Evolutionary conservation across 1,140 invertebrate genomes (phyloP).

Genomic region (Amphibalanus amphitrite): DNA sequence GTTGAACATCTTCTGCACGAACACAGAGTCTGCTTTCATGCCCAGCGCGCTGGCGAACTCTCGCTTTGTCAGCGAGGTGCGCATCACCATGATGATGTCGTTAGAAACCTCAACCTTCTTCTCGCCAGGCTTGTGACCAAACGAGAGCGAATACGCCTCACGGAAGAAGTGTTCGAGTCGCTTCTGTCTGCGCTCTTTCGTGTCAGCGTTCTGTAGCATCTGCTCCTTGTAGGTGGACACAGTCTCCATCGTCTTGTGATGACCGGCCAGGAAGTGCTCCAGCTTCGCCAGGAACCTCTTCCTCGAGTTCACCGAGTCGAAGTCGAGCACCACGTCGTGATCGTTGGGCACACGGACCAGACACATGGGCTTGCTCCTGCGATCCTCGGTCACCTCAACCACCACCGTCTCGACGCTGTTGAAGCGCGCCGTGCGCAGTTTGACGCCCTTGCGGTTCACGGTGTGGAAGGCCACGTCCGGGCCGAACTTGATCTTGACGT

Average conservation of each 20-base stretch:
- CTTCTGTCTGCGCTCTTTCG: conserved; percentile 80
- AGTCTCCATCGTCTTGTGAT: conserved; percentile 60
- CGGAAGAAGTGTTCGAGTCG: conserved; percentile 95
- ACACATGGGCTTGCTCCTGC: conserved; percentile 61
- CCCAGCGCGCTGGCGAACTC: conserved; percentile 95
- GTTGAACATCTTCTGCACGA: conserved; percentile 98
- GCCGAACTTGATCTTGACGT: conserved; percentile 68
- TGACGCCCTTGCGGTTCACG: conserved; percentile 74
- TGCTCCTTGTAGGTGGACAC: conserved; percentile 51
- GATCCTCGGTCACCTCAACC: conserved; percentile 55
- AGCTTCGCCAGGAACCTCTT: conserved; percentile 81
- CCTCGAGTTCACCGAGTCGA: conserved; percentile 59
- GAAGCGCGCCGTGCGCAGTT: conserved; percentile 55
- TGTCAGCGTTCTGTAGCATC: conserved; percentile 84
- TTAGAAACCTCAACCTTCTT: conserved; percentile 47
- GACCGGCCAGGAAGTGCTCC: conserved; percentile 58
- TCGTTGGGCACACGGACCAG: conserved; percentile 72
- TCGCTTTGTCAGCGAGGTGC: conserved; percentile 76
- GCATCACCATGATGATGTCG: conserved; percentile 78
- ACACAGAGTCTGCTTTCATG: conserved; percentile 89
- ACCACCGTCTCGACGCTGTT: conserved; percentile 51
- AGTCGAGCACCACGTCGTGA: conserved; percentile 90
- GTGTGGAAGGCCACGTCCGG: conserved; percentile 52
- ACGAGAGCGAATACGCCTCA: conserved; percentile 89
- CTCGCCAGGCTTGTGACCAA: conserved; percentile 51